A percentile compares a stretch with the other conserved stretches of the same genome.
Conservation (phyloP, 2,113 vertebrate species). For the Phrynosoma platyrhinos region DNA sequence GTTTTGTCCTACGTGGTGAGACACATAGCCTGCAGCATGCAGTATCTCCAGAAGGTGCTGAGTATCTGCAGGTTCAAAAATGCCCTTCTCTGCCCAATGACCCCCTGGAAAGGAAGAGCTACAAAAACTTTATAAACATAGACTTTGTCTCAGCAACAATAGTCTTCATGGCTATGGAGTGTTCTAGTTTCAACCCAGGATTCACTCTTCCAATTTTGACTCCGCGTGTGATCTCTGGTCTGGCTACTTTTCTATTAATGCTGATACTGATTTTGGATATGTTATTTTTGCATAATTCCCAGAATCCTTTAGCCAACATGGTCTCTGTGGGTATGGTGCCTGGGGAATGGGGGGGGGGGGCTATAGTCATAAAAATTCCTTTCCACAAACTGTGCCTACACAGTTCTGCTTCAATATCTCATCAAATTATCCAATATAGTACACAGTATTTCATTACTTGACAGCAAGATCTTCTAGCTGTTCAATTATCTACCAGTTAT, state of each 20-base stretch:
- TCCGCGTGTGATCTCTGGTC: not conserved
- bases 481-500: constrained; percentile 11
- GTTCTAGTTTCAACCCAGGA: not conserved
- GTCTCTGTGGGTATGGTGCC: too few relatives aligned
- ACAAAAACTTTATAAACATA: not conserved
- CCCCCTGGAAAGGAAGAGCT: not conserved
- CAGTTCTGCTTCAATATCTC: not conserved
- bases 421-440: constrained; percentile 5
- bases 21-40: not conserved
- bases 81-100: not conserved
- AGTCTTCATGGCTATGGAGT: not conserved
- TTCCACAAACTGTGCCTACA: too few relatives aligned
- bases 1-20: too few relatives aligned
- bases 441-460: constrained; percentile 26
- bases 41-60: not conserved
- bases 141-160: not conserved
- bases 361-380: too few relatives aligned
- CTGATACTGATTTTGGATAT: too few relatives aligned
- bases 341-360: too few relatives aligned
- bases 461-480: constrained; percentile 24
- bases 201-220: not conserved
- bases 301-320: too few relatives aligned
- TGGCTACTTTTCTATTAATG: not conserved
- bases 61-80: not conserved
- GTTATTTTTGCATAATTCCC: too few relatives aligned